Base-by-base conservation (phyloP, 2,797 vertebrate genomes). In the Eleutherodactylus coqui region DNA sequence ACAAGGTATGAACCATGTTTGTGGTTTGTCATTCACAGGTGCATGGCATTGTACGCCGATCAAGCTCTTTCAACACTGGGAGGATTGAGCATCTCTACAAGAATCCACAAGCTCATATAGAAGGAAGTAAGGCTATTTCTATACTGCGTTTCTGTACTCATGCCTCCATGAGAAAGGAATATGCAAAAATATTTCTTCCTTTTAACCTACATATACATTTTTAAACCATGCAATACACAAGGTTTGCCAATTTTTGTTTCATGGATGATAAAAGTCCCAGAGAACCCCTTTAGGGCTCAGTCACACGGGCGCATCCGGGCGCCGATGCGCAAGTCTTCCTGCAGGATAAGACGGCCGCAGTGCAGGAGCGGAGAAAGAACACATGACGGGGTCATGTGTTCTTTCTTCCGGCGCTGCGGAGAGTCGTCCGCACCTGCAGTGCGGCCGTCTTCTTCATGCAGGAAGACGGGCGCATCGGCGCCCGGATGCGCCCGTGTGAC, bases 21-120 rank as follows among this genome's bases (percentile, higher is more conserved):
- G 43, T 41, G 58, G 36, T 88, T 88, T 81, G 88, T 81, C n/a
- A 72, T 89, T 85, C 83, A 36, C 88, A 99, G 98, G 97, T 99
- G 83, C 98, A 99, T 21, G 98, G 98, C 51, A 96, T 99, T 1
- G 89, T 99, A 81, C 96, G 98, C 19, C 94, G 97, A 49, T 99
- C 98, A 86, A 99, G 98, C 90, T 99, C 98, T 79, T 99, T 99
- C 92, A 99, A 99, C 91, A 99, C 98, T 0, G 98, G 98, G 38
- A 95, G 98, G 76, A 99, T 99, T 70, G 97, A 98, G 75, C 98
- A 99, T 89, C 97, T 99, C 34, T 99, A 99, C 93, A 95, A 97
- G 91, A 98, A 99, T 90, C 97, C 95, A 3, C 96, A 96, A 91
- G 95, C 97, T 24, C 98, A 99, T 91, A 96, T 90, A 29, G 96